A percentile compares a stretch with the other conserved stretches of the same genome.
Conservation (phyloP, 1,140 invertebrate species). For the Drosophila kanapiae region DNA sequence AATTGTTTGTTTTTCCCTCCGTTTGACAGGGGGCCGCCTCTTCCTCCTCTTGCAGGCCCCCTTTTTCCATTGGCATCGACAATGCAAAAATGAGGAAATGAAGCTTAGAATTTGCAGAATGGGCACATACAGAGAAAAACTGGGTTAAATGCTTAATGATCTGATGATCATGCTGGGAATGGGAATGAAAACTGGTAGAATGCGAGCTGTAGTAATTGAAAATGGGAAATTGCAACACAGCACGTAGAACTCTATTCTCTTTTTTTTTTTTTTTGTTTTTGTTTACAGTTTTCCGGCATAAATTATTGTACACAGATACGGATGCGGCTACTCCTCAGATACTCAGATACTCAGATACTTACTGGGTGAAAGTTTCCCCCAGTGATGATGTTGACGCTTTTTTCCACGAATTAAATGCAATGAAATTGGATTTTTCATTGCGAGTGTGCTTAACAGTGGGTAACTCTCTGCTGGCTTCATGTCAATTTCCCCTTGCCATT, state of each 20-base stretch:
- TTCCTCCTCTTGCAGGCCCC: not conserved
- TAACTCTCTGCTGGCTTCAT: slow-evolving; percentile 15
- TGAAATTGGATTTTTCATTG: slow-evolving; percentile 50
- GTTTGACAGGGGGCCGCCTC: slow-evolving; percentile 26
- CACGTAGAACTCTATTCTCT: slow-evolving; percentile 33
- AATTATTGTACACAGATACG: slow-evolving; percentile 25
- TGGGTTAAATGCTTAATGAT: slow-evolving; percentile 65
- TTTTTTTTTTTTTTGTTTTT: not conserved
- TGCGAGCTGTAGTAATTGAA: slow-evolving; percentile 29
- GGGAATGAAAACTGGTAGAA: slow-evolving; percentile 3
- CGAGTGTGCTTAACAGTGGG: slow-evolving; percentile 44
- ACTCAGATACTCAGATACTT: slow-evolving; percentile 10
- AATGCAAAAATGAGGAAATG: slow-evolving; percentile 51
- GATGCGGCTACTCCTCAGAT: slow-evolving; percentile 11
- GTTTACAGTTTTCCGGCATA: slow-evolving; percentile 27
- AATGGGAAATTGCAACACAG: slow-evolving; percentile 36
- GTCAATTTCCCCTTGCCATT: slow-evolving; percentile 22
- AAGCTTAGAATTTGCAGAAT: slow-evolving; percentile 49
- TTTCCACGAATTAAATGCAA: slow-evolving; percentile 45
- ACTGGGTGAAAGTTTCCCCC: slow-evolving; percentile 45
- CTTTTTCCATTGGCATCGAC: not conserved
- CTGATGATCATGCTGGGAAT: slow-evolving; percentile 35
- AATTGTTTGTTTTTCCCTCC: slow-evolving; percentile 50
- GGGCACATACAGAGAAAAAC: slow-evolving; percentile 25
- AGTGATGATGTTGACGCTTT: no score